These are phyloP conservation scores for Julus scanicus DNA, from an alignment of 2,888 invertebrate species.

Conservation along the genomic window DNA sequence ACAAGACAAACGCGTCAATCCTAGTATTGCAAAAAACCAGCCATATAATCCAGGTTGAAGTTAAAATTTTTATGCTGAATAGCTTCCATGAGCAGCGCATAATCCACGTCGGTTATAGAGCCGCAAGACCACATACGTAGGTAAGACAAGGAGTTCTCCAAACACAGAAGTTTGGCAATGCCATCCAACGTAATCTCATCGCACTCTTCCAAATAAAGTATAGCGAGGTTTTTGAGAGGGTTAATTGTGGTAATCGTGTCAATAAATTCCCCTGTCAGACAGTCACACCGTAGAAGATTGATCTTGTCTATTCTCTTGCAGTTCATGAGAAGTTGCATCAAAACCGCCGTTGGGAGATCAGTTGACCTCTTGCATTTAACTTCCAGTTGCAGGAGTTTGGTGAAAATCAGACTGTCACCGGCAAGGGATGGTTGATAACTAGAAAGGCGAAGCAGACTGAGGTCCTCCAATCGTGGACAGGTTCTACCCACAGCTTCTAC, in stretches of 20 bases:
- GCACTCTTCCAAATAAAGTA: not conserved
- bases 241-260: not conserved
- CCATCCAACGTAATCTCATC: not conserved
- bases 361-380: not conserved
- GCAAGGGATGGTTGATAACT: not conserved
- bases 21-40: not conserved
- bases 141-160: not conserved
- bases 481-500: not conserved
- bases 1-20: not conserved
- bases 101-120: not conserved
- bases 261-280: constrained; percentile 14
- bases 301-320: not conserved
- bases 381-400: not conserved
- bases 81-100: not conserved
- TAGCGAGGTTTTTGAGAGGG: not conserved
- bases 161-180: not conserved
- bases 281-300: not conserved
- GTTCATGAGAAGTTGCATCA: not conserved
- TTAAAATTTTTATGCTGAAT: not conserved
- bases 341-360: not conserved
- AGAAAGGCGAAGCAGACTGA: not conserved
- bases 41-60: constrained; percentile 13
- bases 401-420: not conserved
- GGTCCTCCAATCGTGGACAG: not conserved
- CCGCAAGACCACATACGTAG: not conserved